Percentiles rank a stretch among this genome's conserved stretches.
Evolutionary conservation across 2,113 vertebrate species (phyloP).

Genomic region (Gallinago paraguaiae): DNA sequence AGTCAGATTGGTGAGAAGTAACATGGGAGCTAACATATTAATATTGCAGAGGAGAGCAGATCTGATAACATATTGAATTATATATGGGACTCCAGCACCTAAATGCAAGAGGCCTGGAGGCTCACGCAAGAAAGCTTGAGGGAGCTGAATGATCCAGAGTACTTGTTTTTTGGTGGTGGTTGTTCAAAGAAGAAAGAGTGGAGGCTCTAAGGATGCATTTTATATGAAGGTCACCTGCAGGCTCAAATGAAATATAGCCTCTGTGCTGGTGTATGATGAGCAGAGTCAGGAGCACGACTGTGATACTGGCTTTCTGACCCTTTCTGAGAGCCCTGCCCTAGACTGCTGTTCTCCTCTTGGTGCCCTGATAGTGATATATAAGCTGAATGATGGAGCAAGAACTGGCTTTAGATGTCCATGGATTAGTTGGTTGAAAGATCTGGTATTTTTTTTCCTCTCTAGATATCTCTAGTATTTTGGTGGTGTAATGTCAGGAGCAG

Average conservation of each 20-base stretch:
- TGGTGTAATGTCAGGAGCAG: not conserved
- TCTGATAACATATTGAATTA: slow-evolving; percentile 3
- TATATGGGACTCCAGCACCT: not conserved
- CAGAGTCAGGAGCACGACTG: not conserved
- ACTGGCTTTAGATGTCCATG: not conserved
- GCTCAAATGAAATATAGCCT: not conserved
- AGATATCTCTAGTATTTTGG: not conserved
- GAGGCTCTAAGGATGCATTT: not conserved
- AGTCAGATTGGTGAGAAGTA: slow-evolving; percentile 3
- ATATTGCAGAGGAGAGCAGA: slow-evolving; percentile 25
- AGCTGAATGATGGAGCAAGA: not conserved
- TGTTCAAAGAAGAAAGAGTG: not conserved
- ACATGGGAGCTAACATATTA: not conserved
- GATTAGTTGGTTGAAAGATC: not conserved
- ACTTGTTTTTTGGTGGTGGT: not conserved
- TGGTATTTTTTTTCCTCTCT: not conserved
- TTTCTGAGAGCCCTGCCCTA: not conserved
- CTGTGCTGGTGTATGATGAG: not conserved
- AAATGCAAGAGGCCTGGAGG: not conserved
- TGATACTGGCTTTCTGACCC: not conserved
- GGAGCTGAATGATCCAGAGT: not conserved
- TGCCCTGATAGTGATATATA: not conserved
- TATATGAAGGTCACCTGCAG: not conserved
- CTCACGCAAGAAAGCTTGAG: not conserved
- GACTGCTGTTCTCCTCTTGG: not conserved